Percentiles rank a stretch among this genome's conserved stretches.
Conservation (phyloP, 2,113 vertebrate genomes). For the Nerophis ophidion region DNA sequence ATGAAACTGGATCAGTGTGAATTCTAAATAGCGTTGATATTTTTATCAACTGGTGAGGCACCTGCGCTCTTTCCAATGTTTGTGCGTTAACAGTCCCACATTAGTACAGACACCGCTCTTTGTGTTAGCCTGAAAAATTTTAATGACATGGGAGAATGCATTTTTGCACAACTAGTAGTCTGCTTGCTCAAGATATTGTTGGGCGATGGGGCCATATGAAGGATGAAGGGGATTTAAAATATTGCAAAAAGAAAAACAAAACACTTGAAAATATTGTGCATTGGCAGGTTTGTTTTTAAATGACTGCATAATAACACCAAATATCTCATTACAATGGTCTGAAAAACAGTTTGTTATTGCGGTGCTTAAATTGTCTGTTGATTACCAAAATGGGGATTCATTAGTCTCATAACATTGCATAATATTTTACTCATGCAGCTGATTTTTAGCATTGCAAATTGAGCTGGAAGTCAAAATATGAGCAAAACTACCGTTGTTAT, state of each 20-base stretch:
- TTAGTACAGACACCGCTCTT: slow-evolving; percentile 1
- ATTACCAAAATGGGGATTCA: background rate
- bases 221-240: slow-evolving; percentile 1
- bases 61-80: slow-evolving; percentile 23
- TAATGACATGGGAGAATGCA: slow-evolving; percentile 26
- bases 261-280: background rate
- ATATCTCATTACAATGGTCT: background rate
- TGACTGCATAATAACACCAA: background rate
- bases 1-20: slow-evolving; percentile 30
- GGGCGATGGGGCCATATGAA: background rate
- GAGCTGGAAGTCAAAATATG: background rate
- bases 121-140: slow-evolving; percentile 21
- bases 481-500: background rate
- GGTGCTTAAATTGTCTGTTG: slow-evolving; percentile 7
- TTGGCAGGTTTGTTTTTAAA: background rate
- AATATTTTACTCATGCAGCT: background rate
- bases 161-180: slow-evolving; percentile 17
- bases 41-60: slow-evolving; percentile 36
- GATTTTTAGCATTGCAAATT: background rate
- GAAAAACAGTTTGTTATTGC: slow-evolving; percentile 1
- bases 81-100: slow-evolving; percentile 4
- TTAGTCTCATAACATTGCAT: slow-evolving; percentile 10
- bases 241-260: background rate
- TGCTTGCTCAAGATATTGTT: slow-evolving; percentile 18
- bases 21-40: slow-evolving; percentile 44